Percentiles rank a stretch among this genome's conserved stretches.
Conservation (phyloP, 2,888 invertebrate genomes). For the Dicyrtoma fusca region DNA sequence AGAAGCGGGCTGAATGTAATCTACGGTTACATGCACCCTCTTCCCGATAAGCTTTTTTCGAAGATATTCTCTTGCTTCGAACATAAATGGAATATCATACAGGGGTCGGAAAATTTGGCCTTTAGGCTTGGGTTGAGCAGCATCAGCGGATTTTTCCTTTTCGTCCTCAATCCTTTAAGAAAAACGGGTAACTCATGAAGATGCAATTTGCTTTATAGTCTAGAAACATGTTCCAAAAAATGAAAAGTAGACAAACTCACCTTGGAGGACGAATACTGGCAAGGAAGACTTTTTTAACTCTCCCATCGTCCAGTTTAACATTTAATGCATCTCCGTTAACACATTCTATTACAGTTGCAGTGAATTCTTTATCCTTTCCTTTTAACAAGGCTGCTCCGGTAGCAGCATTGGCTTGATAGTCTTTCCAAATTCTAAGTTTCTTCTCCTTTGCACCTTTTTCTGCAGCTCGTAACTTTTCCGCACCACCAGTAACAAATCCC, state of each 20-base stretch:
- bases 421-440: slow-evolving; percentile 85
- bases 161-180: slow-evolving; percentile 46
- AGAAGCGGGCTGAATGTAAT: slow-evolving; percentile 94
- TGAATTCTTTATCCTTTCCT: slow-evolving; percentile 79
- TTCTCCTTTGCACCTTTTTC: slow-evolving; percentile 87
- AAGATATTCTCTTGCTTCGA: slow-evolving; percentile 95
- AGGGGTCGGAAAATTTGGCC: slow-evolving; percentile 72
- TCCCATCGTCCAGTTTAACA: slow-evolving; percentile 77
- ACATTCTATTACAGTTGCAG: slow-evolving; percentile 83
- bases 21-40: slow-evolving; percentile 86
- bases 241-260: slow-evolving; percentile 61
- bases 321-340: slow-evolving; percentile 92
- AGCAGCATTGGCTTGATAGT: slow-evolving; percentile 76
- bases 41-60: slow-evolving; percentile 95
- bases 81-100: slow-evolving; percentile 99
- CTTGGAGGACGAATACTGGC: slow-evolving; percentile 94
- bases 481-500: slow-evolving; percentile 77
- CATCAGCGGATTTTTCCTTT: slow-evolving; percentile 36
- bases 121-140: slow-evolving; percentile 11
- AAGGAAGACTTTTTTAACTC: slow-evolving; percentile 87
- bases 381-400: slow-evolving; percentile 44
- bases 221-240: background rate
- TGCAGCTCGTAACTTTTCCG: slow-evolving; percentile 79
- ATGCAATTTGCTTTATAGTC: background rate
- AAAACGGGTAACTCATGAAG: background rate